Conservation (phyloP, 2,888 invertebrate species). For the Lasius fuliginosus region DNA sequence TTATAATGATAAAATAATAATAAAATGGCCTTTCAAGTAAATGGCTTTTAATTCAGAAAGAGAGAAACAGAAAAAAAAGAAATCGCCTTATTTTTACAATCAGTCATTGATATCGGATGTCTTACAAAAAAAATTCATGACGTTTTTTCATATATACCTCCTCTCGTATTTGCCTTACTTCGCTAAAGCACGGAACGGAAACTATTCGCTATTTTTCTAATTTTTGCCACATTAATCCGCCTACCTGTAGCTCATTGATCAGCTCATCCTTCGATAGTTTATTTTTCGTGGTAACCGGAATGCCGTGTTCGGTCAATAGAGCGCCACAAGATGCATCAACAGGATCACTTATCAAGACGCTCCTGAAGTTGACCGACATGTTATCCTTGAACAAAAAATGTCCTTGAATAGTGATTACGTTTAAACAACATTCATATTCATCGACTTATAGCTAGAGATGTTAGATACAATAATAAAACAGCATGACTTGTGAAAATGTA, state of each 20-base stretch:
- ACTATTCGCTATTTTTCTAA: background rate
- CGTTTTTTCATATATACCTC: background rate
- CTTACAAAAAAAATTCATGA: background rate
- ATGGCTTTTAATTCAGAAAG: background rate
- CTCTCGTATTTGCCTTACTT: background rate
- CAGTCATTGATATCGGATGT: background rate
- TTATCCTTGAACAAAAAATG: conserved; percentile 71
- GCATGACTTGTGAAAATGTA: background rate
- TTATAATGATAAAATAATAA: background rate
- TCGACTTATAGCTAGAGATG: background rate
- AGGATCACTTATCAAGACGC: conserved; percentile 97
- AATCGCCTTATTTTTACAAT: background rate
- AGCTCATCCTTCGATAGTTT: conserved; percentile 93
- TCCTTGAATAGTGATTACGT: conserved; percentile 13
- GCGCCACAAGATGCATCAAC: conserved; percentile 95
- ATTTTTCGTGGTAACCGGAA: conserved; percentile 93
- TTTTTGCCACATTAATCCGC: background rate
- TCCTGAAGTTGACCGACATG: conserved; percentile 87
- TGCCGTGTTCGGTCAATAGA: conserved; percentile 92
- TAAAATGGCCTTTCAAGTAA: background rate
- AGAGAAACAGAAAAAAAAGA: background rate
- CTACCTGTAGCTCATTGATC: conserved; percentile 93
- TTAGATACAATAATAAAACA: background rate
- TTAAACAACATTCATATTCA: background rate
- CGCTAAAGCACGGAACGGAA: background rate